phyloP scores from a whole-genome alignment of 2,888 invertebrate genomes.

The Coenonympha glycerion region DNA sequence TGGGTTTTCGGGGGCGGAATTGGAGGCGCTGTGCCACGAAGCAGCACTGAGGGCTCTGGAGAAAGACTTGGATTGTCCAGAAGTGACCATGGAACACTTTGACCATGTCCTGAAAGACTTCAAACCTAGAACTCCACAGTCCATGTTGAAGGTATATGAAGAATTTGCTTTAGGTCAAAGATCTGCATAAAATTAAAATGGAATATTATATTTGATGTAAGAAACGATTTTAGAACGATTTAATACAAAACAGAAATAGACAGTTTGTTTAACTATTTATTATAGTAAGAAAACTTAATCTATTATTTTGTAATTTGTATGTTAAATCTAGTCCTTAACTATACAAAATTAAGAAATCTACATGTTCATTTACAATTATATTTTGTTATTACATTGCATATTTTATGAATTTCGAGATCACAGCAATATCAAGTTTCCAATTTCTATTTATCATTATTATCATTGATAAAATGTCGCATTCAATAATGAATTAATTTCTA shows the following conservation, averaged over 20 bases:
- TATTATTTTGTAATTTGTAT: conserved; percentile 48
- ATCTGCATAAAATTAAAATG: conserved; percentile 35
- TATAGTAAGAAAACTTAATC: conserved; percentile 46
- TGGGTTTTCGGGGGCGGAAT: conserved; percentile 96
- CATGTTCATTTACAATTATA: conserved; percentile 1
- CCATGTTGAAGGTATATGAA: conserved; percentile 83
- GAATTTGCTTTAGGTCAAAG: conserved; percentile 71
- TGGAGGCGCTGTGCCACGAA: conserved; percentile 92
- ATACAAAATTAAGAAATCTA: conserved; percentile 9
- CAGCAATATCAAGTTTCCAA: conserved; percentile 1
- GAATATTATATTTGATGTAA: too few species aligned
- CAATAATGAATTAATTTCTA: too few species aligned
- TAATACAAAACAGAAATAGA: conserved; percentile 8
- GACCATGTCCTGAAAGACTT: conserved; percentile 81
- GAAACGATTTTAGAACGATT: too few species aligned
- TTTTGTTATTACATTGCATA: not conserved
- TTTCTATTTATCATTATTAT: too few species aligned
- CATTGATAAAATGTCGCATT: too few species aligned
- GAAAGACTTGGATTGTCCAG: conserved; percentile 79
- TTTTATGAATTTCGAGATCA: conserved; percentile 17
- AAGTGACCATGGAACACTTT: conserved; percentile 83
- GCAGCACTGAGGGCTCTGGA: conserved; percentile 91
- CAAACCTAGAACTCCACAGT: conserved; percentile 84
- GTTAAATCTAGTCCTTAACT: conserved; percentile 34
- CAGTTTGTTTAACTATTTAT: conserved; percentile 40